phyloP scores from a whole-genome alignment of 2,797 vertebrate species.

The Sphenopsis melanotis region DNA sequence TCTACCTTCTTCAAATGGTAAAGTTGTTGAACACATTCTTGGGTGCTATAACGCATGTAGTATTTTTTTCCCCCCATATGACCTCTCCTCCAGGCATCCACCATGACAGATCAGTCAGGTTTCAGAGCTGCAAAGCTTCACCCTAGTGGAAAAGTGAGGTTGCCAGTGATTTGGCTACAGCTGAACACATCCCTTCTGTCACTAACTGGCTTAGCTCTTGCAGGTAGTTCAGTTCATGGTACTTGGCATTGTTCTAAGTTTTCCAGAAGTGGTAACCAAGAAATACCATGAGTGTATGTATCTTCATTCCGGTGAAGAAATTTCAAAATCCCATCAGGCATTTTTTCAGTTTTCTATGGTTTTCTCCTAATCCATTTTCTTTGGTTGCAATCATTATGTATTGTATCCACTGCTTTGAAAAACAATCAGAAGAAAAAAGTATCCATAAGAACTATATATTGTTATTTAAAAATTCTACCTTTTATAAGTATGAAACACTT shows the following conservation, averaged over 20 bases:
- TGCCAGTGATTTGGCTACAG: background rate
- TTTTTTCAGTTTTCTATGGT: background rate
- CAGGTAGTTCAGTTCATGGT: background rate
- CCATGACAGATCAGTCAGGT: background rate
- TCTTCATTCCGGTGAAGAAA: background rate
- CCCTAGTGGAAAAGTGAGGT: background rate
- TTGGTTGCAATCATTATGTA: background rate
- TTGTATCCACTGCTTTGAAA: background rate
- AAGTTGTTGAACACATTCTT: background rate
- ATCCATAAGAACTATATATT: background rate
- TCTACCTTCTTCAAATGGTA: background rate
- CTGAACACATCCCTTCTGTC: background rate
- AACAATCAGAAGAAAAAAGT: background rate
- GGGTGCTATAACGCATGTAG: background rate
- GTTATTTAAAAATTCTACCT: background rate
- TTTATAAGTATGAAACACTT: background rate
- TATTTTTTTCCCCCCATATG: background rate
- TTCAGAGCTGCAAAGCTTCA: background rate
- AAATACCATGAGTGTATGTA: background rate
- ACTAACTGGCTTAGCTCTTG: background rate
- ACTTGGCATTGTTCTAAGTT: background rate
- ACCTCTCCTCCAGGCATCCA: background rate
- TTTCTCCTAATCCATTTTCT: background rate
- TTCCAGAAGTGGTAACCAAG: background rate
- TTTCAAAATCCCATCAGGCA: background rate